A percentile compares a stretch with the other conserved stretches of the same genome.
These are phyloP conservation scores for Aphis gossypii DNA, from an alignment of 1,140 invertebrate genomes.

Conservation along the genomic window DNA sequence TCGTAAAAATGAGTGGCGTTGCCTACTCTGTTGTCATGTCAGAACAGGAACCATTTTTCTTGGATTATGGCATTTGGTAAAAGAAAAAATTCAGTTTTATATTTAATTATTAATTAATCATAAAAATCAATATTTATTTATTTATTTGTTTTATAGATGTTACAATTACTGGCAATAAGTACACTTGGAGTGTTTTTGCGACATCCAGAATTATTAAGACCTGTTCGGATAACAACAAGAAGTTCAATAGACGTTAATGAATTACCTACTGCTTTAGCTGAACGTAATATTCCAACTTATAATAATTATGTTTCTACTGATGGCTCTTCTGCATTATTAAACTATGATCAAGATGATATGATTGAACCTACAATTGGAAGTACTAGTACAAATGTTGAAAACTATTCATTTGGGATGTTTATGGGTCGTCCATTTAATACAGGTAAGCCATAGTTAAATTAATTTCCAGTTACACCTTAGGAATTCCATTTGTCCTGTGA, in stretches of 20 bases:
- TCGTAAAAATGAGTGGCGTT: slow-evolving; percentile 74
- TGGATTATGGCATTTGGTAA: slow-evolving; percentile 82
- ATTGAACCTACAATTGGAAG: background rate
- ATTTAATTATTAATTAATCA: background rate
- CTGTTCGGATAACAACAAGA: slow-evolving; percentile 17
- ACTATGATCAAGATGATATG: slow-evolving; percentile 27
- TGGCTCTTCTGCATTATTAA: slow-evolving; percentile 65
- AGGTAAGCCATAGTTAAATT: slow-evolving; percentile 1
- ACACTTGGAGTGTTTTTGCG: slow-evolving; percentile 77
- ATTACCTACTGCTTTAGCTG: slow-evolving; percentile 50
- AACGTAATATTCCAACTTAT: slow-evolving; percentile 25
- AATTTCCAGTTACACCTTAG: too few relatives aligned
- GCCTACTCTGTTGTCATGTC: slow-evolving; percentile 84
- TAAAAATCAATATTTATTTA: background rate
- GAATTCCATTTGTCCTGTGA: too few relatives aligned
- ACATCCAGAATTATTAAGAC: slow-evolving; percentile 70
- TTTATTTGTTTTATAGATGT: slow-evolving; percentile 67
- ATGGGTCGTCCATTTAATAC: background rate
- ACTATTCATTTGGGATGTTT: slow-evolving; percentile 36
- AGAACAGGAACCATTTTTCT: slow-evolving; percentile 81
- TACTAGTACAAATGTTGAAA: background rate
- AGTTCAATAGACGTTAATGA: background rate
- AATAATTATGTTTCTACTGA: slow-evolving; percentile 25
- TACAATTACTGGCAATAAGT: slow-evolving; percentile 75
- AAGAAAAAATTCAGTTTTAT: background rate